Conservation (phyloP, 23 tunicate genomes). For the Ciona savignyi region DNA sequence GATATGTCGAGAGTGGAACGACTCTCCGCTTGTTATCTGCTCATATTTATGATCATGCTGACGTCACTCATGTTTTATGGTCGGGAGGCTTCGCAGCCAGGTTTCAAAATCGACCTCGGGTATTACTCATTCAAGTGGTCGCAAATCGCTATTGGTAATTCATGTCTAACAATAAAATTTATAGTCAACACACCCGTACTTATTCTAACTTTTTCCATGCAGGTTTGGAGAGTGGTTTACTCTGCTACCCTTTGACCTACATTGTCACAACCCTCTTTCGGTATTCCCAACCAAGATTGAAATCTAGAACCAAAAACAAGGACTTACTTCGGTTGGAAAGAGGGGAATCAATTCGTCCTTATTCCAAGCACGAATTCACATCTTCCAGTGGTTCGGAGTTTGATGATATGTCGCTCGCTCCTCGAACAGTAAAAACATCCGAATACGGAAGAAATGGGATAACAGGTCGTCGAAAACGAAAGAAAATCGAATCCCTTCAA, state of each 20-base stretch:
- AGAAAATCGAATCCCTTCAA: too few species aligned
- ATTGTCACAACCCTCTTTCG: constrained; percentile 16
- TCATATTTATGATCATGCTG: constrained; percentile 21
- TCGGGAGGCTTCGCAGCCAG: neutral
- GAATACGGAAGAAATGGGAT: too few species aligned
- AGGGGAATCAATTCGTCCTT: neutral
- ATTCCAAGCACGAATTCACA: neutral
- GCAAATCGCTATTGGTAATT: constrained; percentile 30
- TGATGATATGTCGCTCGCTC: neutral
- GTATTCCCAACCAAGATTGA: constrained; percentile 10
- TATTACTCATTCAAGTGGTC: constrained; percentile 49
- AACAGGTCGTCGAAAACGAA: too few species aligned
- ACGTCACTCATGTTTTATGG: constrained; percentile 34
- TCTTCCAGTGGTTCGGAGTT: neutral
- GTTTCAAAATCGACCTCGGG: constrained; percentile 6
- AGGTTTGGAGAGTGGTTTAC: constrained; percentile 30
- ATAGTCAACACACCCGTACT: too few species aligned
- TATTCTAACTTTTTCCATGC: neutral
- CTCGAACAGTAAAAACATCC: too few species aligned
- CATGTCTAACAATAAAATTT: neutral
- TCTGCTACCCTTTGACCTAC: constrained; percentile 24
- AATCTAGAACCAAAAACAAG: neutral
- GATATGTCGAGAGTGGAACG: constrained; percentile 36
- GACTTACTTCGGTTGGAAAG: neutral
- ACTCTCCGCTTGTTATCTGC: constrained; percentile 18